Evolutionary conservation across 2,888 invertebrate species (phyloP).

Genomic region (Cephus pygmeus): DNA sequence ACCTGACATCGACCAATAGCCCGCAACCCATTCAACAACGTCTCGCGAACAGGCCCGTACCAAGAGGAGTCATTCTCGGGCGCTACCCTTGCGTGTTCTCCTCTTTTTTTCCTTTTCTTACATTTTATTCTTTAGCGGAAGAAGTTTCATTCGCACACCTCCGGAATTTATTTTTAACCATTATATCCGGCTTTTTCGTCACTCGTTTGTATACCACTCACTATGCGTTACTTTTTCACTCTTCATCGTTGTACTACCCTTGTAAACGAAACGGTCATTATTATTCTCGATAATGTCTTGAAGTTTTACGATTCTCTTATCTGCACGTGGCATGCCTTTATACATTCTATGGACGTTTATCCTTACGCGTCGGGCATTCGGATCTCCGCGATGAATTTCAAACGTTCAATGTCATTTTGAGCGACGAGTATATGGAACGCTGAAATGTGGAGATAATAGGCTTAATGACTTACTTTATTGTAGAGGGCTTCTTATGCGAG

Average conservation of each 20-base stretch:
- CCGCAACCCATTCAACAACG: conserved; percentile 40
- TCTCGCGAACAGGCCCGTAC: conserved; percentile 31
- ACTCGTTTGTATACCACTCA: too few species aligned
- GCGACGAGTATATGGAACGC: conserved; percentile 17
- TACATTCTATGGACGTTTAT: conserved; percentile 12
- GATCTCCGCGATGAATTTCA: conserved; percentile 36
- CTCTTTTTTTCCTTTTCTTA: too few species aligned
- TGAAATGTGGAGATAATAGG: background rate
- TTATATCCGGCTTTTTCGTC: too few species aligned
- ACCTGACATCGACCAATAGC: conserved; percentile 41
- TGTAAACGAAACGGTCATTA: background rate
- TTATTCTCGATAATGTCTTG: background rate
- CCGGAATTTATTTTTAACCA: too few species aligned
- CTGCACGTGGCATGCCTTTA: background rate
- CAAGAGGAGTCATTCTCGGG: background rate
- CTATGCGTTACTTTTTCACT: too few species aligned
- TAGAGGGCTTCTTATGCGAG: too few species aligned
- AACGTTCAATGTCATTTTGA: conserved; percentile 39
- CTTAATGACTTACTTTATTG: too few species aligned
- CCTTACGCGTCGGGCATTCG: conserved; percentile 17
- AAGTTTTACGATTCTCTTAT: too few species aligned
- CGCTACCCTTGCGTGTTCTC: too few species aligned
- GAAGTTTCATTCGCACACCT: too few species aligned
- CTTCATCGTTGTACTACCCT: background rate
- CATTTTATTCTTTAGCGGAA: too few species aligned